Percentiles rank a stretch among this genome's conserved stretches.
These are phyloP conservation scores for Mastigias papua DNA, from an alignment of 30 jellyfish, hydroid and myxozoan species.

Conservation along the genomic window DNA sequence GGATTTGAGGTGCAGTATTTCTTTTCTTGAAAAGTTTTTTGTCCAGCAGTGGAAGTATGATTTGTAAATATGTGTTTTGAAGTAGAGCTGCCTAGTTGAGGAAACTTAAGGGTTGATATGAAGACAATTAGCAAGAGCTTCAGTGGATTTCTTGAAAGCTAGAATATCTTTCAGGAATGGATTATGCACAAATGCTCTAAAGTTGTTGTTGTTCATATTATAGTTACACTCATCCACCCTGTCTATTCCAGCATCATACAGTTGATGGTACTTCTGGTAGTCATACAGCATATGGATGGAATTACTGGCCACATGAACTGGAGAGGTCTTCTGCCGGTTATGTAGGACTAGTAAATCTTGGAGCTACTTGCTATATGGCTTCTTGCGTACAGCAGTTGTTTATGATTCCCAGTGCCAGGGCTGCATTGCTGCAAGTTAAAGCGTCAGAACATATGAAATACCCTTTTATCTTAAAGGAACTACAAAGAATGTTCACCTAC, in stretches of 20 bases:
- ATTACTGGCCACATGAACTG: constrained; percentile 99
- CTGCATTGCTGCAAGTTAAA: constrained; percentile 72
- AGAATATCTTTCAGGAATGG: no score
- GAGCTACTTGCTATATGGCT: constrained; percentile 99
- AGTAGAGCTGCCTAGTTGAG: no score
- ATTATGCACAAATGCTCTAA: no score
- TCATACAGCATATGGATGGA: constrained; percentile 97
- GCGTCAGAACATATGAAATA: constrained; percentile 74
- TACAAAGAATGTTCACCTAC: constrained; percentile 96
- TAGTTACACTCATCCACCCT: background rate
- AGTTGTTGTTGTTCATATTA: background rate
- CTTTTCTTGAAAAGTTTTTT: no score
- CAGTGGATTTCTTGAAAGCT: no score
- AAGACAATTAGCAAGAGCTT: no score
- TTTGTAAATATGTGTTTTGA: no score
- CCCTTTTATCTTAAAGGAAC: constrained; percentile 82
- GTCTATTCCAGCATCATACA: constrained; percentile 76
- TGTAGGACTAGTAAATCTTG: constrained; percentile 96
- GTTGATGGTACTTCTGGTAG: constrained; percentile 69
- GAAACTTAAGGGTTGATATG: no score
- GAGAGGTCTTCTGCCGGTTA: constrained; percentile 98
- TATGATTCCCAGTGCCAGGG: constrained; percentile 96
- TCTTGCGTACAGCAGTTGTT: constrained; percentile 97
- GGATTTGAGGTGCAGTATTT: no score
- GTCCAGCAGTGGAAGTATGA: no score